A percentile compares a stretch with the other conserved stretches of the same genome.
Evolutionary conservation across 1,140 invertebrate species (phyloP).

Genomic region (Polypedilum vanderplanki): DNA sequence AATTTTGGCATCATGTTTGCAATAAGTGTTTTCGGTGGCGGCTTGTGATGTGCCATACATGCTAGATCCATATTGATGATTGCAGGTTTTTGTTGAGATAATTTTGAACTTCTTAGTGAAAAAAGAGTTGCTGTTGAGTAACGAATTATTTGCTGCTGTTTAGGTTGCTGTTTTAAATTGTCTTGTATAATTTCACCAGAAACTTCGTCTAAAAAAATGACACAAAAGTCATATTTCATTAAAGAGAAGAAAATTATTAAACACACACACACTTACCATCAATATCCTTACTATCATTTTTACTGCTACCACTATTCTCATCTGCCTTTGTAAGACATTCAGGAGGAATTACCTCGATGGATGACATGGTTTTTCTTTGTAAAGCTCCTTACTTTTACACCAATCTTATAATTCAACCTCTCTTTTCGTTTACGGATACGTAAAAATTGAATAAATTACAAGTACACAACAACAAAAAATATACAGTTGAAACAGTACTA

Average conservation of each 20-base stretch:
- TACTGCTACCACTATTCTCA: neutral
- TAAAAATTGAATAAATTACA: slow-evolving; percentile 3
- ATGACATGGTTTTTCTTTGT: neutral
- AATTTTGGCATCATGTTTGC: slow-evolving; percentile 28
- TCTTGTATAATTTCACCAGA: neutral
- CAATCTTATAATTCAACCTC: no score
- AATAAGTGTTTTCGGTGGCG: neutral
- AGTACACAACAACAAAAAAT: neutral
- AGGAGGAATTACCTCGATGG: neutral
- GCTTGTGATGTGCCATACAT: slow-evolving; percentile 4
- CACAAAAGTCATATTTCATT: neutral
- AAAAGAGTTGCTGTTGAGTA: neutral
- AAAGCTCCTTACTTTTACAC: neutral
- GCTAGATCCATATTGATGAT: neutral
- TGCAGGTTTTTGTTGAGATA: neutral
- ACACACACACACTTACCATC: neutral
- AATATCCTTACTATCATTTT: neutral
- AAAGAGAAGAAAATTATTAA: neutral
- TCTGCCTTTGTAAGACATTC: neutral
- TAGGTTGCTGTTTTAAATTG: neutral
- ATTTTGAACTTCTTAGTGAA: neutral
- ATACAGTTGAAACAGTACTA: neutral
- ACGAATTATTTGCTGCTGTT: neutral
- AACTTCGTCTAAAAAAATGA: neutral
- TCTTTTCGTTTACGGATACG: neutral